Percentiles rank a stretch among this genome's conserved stretches.
Conservation (phyloP, 2,113 vertebrate genomes). For the Trematocara marginatum region DNA sequence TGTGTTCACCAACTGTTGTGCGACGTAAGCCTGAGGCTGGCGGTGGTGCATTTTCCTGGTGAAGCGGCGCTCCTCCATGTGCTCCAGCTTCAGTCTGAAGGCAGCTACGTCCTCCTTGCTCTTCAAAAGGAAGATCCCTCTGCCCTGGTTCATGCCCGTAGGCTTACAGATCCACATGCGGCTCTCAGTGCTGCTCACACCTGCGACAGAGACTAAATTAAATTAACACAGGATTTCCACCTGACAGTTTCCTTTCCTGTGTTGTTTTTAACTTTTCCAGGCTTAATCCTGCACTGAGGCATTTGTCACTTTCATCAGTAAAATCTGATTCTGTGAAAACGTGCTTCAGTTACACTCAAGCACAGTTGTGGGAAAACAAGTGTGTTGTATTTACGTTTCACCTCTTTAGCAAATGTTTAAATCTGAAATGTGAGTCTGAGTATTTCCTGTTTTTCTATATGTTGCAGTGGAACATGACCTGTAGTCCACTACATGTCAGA, state of each 20-base stretch:
- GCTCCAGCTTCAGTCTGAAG: conserved; percentile 70
- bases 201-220: not conserved
- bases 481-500: not conserved
- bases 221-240: not conserved
- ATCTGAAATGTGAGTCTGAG: not conserved
- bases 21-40: conserved; percentile 69
- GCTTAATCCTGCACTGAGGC: not conserved
- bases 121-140: conserved; percentile 84
- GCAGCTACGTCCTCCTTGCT: conserved; percentile 60
- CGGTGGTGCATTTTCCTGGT: conserved; percentile 27
- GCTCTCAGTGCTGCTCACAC: conserved; percentile 5
- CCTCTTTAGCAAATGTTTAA: not conserved
- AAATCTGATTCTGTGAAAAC: not conserved
- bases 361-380: not conserved
- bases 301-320: not conserved
- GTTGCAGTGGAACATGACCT: not conserved
- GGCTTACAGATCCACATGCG: conserved; percentile 90
- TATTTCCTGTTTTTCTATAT: not conserved
- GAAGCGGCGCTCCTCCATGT: conserved; percentile 11
- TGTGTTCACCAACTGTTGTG: conserved; percentile 76
- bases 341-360: not conserved
- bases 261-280: not conserved
- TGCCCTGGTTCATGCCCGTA: conserved; percentile 80
- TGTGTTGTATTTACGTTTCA: not conserved
- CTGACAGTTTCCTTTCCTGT: not conserved